These are phyloP conservation scores for Eudorcas thomsonii DNA, from an alignment of 2,113 vertebrate genomes.

Conservation along the genomic window DNA sequence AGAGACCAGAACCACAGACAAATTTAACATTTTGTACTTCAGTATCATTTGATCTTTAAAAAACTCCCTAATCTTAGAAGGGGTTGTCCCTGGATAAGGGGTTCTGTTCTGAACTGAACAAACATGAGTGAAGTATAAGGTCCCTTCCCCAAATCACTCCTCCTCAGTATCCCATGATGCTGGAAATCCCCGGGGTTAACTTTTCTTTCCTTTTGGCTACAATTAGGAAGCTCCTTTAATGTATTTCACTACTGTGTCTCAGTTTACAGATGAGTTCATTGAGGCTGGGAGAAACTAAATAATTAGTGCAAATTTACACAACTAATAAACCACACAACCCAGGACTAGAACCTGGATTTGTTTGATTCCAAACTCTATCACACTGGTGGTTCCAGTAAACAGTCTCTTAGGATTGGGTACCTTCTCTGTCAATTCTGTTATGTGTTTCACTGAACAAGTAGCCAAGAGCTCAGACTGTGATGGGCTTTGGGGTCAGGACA, in stretches of 20 bases:
- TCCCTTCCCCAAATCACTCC: slow-evolving; percentile 36
- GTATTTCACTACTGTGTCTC: background rate
- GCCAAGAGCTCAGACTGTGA: background rate
- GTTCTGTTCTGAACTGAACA: background rate
- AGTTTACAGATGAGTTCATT: background rate
- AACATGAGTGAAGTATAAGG: background rate
- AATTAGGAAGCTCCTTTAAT: background rate
- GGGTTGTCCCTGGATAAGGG: slow-evolving; percentile 26
- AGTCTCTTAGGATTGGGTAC: background rate
- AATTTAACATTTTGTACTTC: slow-evolving; percentile 19
- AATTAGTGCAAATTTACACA: background rate
- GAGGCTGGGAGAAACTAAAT: background rate
- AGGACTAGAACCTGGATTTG: background rate
- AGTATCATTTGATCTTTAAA: slow-evolving; percentile 44
- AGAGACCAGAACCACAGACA: slow-evolving; percentile 50
- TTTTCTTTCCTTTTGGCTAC: background rate
- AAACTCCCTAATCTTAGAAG: slow-evolving; percentile 51
- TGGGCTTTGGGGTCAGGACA: background rate
- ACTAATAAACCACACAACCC: background rate
- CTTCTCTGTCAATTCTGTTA: background rate
- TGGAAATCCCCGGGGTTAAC: slow-evolving; percentile 46
- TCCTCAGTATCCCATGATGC: background rate
- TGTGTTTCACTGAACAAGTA: background rate
- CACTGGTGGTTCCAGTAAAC: background rate
- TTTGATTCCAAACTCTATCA: background rate